phyloP scores from a whole-genome alignment of 2,113 vertebrate genomes.

The Megatriorchis doriae region DNA sequence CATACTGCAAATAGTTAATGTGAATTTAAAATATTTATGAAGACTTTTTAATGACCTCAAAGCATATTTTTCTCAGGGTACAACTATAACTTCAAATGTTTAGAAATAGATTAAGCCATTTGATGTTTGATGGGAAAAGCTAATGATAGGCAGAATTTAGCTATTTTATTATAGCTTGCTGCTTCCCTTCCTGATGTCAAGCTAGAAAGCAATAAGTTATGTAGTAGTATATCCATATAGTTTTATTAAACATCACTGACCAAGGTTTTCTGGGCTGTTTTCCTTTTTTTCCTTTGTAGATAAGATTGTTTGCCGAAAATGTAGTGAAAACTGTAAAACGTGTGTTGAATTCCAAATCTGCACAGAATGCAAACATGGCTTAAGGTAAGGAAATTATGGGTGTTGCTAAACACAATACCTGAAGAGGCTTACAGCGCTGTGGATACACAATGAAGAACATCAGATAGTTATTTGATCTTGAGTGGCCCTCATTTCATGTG shows the following conservation, averaged over 20 bases:
- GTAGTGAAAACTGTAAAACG: constrained; percentile 90
- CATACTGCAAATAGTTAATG: neutral
- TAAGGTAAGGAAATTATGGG: constrained; percentile 80
- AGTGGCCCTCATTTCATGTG: neutral
- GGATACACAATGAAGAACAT: neutral
- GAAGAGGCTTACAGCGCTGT: neutral
- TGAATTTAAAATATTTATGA: neutral
- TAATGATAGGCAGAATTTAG: neutral
- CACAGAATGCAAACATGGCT: constrained; percentile 90
- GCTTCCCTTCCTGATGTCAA: neutral
- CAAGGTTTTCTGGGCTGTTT: neutral
- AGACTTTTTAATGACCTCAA: neutral
- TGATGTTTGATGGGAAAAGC: neutral
- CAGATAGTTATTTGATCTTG: neutral
- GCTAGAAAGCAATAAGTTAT: neutral
- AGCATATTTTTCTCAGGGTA: neutral
- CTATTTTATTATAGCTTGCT: neutral
- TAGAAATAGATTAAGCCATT: neutral
- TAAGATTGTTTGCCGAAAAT: constrained; percentile 87
- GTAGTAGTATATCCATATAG: neutral
- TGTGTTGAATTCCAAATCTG: constrained; percentile 85
- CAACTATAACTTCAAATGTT: neutral
- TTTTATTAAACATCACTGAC: neutral
- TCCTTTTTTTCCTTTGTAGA: constrained; percentile 72
- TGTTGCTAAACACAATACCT: neutral